Percentiles rank a stretch among this genome's conserved stretches.
Conservation (phyloP, 1,140 invertebrate genomes). For the Formica selysi region DNA sequence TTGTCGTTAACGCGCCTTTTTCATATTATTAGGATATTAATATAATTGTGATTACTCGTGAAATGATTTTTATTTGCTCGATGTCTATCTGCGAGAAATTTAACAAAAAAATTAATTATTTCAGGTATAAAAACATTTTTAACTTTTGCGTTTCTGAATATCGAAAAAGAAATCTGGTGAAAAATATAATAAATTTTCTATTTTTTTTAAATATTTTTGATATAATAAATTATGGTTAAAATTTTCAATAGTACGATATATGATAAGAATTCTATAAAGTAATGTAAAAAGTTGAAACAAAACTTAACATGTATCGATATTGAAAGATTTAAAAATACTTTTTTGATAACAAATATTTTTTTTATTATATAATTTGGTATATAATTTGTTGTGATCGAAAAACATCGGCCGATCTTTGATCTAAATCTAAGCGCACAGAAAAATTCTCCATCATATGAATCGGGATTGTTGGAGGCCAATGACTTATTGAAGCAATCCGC, state of each 20-base stretch:
- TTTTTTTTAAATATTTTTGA: not conserved
- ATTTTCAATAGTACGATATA: not conserved
- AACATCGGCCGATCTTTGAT: slow-evolving; percentile 34
- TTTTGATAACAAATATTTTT: not conserved
- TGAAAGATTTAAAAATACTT: not conserved
- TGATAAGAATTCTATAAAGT: not conserved
- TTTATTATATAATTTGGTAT: not conserved
- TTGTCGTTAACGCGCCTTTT: not conserved
- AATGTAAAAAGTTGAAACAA: not conserved
- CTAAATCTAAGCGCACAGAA: not conserved
- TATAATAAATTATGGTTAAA: not conserved
- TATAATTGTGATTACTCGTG: not conserved
- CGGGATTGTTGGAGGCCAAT: not conserved
- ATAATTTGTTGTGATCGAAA: not conserved
- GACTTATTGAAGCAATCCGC: not conserved
- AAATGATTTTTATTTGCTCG: not conserved
- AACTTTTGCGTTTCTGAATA: not conserved
- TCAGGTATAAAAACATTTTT: not conserved
- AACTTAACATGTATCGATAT: not conserved
- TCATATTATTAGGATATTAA: not conserved
- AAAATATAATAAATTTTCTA: slow-evolving; percentile 3
- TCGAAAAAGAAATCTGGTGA: not conserved
- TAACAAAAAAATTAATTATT: not conserved
- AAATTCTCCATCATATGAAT: slow-evolving; percentile 9
- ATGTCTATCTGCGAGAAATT: not conserved